Evolutionary conservation across 2,797 vertebrate species (phyloP).

Genomic region (Danio jaintianensis): DNA sequence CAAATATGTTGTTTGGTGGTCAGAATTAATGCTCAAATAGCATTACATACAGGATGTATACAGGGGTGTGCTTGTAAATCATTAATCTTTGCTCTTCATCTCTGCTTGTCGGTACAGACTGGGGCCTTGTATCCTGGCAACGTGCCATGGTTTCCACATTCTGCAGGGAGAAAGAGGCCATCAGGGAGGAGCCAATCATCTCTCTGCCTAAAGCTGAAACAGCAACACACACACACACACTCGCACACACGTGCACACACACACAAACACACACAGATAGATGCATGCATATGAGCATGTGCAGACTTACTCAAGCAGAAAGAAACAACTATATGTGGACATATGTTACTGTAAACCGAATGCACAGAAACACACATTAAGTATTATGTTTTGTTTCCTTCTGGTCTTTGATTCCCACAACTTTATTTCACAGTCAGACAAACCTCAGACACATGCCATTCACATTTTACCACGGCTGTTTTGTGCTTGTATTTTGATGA

Average conservation of each 20-base stretch:
- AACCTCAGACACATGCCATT: conserved; percentile 28
- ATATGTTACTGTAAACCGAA: conserved; percentile 54
- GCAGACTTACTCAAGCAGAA: conserved; percentile 48
- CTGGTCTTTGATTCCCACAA: conserved; percentile 29
- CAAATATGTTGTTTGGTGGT: conserved; percentile 36
- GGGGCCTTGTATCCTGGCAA: conserved; percentile 91
- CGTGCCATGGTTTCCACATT: conserved; percentile 85
- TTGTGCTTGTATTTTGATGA: neutral
- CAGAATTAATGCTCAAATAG: conserved; percentile 70
- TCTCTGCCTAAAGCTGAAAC: conserved; percentile 78
- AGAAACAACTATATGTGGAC: conserved; percentile 54
- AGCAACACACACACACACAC: conserved; percentile 30
- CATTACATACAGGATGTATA: no score
- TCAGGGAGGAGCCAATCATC: conserved; percentile 87
- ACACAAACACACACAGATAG: conserved; percentile 21
- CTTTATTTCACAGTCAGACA: conserved; percentile 54
- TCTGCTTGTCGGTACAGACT: conserved; percentile 89
- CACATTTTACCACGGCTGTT: conserved; percentile 33
- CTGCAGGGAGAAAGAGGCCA: conserved; percentile 84
- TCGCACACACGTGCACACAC: no score
- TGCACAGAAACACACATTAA: conserved; percentile 44
- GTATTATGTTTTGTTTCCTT: conserved; percentile 56
- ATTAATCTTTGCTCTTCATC: conserved; percentile 91
- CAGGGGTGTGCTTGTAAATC: conserved; percentile 90
- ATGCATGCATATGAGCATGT: conserved; percentile 40